These are phyloP conservation scores for Cassiopea xamachana DNA, from an alignment of 30 jellyfish, hydroid and myxozoan genomes.

Conservation along the genomic window DNA sequence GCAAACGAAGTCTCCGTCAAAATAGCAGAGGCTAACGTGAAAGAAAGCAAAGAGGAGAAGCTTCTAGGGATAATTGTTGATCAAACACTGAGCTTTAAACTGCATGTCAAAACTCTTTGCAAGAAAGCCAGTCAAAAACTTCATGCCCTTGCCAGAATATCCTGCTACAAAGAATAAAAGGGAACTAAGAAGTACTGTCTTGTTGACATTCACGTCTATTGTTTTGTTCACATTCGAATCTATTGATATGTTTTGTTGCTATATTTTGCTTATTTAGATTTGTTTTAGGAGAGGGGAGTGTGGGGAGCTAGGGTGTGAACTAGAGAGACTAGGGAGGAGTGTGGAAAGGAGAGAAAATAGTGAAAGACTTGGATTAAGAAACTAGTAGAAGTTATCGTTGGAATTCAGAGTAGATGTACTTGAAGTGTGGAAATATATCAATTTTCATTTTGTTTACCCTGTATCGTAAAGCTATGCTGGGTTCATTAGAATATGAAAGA, in stretches of 20 bases:
- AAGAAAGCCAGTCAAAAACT: too few relatives aligned
- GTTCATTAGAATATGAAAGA: background rate
- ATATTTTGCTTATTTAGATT: background rate
- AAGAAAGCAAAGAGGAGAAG: too few relatives aligned
- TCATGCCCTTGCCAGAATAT: too few relatives aligned
- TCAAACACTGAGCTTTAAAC: too few relatives aligned
- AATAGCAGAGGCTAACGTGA: too few relatives aligned
- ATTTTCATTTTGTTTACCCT: background rate
- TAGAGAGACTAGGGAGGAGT: background rate
- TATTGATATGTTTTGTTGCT: background rate
- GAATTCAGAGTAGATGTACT: background rate
- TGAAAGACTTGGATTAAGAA: background rate
- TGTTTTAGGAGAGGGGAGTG: background rate
- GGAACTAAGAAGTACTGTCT: background rate
- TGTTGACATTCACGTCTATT: too few relatives aligned
- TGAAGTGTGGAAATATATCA: background rate
- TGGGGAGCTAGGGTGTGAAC: background rate
- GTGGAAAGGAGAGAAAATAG: background rate
- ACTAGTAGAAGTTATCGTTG: background rate
- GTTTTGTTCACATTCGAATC: background rate
- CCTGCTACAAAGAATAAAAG: too few relatives aligned
- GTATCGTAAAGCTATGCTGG: background rate
- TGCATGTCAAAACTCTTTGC: too few relatives aligned
- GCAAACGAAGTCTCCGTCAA: too few relatives aligned
- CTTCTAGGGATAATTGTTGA: too few relatives aligned